Evolutionary conservation across 2,888 invertebrate species (phyloP).

Genomic region (Oligia fasciuncula): DNA sequence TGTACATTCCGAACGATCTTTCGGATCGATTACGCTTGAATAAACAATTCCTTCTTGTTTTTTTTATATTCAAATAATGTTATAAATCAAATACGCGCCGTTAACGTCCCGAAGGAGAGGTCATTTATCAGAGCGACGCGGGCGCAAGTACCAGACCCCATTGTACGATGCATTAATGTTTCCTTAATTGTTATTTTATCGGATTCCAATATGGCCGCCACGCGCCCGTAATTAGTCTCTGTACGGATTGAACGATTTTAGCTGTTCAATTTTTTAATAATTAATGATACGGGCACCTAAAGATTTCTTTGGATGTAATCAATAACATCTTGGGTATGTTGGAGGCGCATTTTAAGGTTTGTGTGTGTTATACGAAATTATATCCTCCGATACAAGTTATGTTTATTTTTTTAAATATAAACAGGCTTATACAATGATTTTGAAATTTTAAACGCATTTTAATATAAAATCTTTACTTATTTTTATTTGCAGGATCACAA

Average conservation of each 20-base stretch:
- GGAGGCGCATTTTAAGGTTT: constrained; percentile 26
- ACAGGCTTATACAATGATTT: not conserved
- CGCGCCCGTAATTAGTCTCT: constrained; percentile 83
- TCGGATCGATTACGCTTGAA: constrained; percentile 86
- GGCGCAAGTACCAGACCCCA: constrained; percentile 79
- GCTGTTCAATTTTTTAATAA: constrained; percentile 67
- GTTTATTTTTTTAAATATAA: not conserved
- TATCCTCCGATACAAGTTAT: not conserved
- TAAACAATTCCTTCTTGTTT: constrained; percentile 83
- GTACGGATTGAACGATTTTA: constrained; percentile 70
- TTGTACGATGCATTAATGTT: constrained; percentile 85
- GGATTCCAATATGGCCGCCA: constrained; percentile 85
- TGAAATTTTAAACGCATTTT: not conserved
- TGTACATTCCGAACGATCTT: constrained; percentile 84
- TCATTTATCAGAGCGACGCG: constrained; percentile 86
- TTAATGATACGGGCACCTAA: constrained; percentile 65
- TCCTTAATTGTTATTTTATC: constrained; percentile 89
- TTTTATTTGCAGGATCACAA: not conserved
- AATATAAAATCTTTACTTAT: not conserved
- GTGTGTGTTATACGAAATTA: not conserved
- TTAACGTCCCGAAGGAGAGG: constrained; percentile 81
- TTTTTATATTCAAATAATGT: constrained; percentile 86
- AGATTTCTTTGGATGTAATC: constrained; percentile 57
- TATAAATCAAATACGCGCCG: constrained; percentile 88
- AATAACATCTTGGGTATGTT: constrained; percentile 51